Evolutionary conservation across 2,113 vertebrate species (phyloP).

Genomic region (Tupaia chinensis): DNA sequence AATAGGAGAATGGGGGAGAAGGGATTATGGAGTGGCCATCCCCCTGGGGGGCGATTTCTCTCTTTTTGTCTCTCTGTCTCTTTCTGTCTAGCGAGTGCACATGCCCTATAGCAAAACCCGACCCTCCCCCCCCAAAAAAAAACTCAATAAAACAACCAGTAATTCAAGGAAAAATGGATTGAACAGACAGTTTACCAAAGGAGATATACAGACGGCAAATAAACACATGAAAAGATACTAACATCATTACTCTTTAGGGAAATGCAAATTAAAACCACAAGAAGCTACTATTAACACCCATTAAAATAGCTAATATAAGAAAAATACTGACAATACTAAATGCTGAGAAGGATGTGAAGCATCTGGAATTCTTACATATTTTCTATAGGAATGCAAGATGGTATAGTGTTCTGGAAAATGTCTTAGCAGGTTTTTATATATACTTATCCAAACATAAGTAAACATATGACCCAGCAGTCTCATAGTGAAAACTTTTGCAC

Average conservation of each 20-base stretch:
- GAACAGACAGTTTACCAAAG: background rate
- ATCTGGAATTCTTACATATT: background rate
- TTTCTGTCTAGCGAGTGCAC: no score
- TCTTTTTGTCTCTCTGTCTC: no score
- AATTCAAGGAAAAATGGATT: slow-evolving; percentile 17
- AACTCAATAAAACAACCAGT: background rate
- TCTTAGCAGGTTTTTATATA: background rate
- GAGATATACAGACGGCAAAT: slow-evolving; percentile 18
- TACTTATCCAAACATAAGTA: background rate
- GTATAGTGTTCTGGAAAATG: background rate
- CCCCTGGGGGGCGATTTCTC: no score
- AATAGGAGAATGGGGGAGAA: no score
- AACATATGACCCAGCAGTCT: background rate
- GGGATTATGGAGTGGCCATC: no score
- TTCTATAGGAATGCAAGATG: background rate
- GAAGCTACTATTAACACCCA: background rate
- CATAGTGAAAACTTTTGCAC: background rate
- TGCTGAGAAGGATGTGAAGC: background rate
- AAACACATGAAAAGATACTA: background rate
- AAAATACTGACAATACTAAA: background rate
- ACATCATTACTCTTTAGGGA: background rate
- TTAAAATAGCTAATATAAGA: slow-evolving; percentile 49
- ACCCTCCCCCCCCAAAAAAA: no score
- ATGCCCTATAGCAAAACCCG: no score
- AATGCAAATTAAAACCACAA: slow-evolving; percentile 15